Conservation (phyloP, 1,140 invertebrate genomes). For the Lasioglossum albipes region DNA sequence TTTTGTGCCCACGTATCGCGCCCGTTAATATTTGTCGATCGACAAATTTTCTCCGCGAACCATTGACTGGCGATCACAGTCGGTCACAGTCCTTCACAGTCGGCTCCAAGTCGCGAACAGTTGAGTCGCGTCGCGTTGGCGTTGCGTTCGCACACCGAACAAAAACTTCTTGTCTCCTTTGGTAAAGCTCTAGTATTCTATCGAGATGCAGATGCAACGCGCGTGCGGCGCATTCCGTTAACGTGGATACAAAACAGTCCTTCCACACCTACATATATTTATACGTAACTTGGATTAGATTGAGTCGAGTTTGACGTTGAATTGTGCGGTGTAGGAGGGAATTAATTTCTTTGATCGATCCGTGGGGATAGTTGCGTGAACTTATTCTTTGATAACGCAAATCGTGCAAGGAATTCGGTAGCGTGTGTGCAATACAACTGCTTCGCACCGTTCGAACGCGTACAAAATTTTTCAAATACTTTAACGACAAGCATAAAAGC, state of each 20-base stretch:
- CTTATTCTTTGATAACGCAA: conserved; percentile 59
- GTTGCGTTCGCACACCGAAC: neutral
- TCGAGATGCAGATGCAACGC: neutral
- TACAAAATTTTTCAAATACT: conserved; percentile 57
- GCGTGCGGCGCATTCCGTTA: neutral
- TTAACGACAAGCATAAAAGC: conserved; percentile 9
- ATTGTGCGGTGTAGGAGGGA: conserved; percentile 40
- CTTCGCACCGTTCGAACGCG: conserved; percentile 74
- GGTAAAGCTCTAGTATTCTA: neutral
- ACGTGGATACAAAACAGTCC: conserved; percentile 62
- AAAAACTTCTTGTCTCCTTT: neutral
- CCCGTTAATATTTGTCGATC: neutral
- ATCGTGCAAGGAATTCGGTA: conserved; percentile 66
- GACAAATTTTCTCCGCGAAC: neutral
- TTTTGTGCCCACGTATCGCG: conserved; percentile 60
- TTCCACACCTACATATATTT: neutral
- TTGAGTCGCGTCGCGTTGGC: too few species aligned
- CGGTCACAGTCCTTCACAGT: too few species aligned
- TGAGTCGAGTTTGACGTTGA: conserved; percentile 51
- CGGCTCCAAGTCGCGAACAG: too few species aligned
- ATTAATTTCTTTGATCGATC: conserved; percentile 48
- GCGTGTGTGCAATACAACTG: conserved; percentile 60
- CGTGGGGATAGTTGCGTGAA: conserved; percentile 67
- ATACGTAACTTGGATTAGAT: conserved; percentile 37
- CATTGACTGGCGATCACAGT: neutral